Base-by-base conservation (phyloP, 1,140 invertebrate genomes). In the Diplogasteroides magnus region DNA sequence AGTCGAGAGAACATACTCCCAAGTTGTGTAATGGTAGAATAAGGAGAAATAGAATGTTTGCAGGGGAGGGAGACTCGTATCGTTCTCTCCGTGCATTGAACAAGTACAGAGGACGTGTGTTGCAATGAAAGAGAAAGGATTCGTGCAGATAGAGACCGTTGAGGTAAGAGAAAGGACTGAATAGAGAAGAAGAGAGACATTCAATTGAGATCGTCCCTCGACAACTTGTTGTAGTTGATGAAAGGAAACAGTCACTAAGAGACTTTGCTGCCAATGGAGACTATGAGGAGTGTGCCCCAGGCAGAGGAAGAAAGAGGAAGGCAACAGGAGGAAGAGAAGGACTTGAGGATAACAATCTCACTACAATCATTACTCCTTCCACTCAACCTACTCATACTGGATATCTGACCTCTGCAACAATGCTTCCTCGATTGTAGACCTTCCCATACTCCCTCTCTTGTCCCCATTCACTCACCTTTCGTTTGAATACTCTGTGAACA, bases 71-170 rank as follows among this genome's bases (percentile, higher is more conserved):
- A 69, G 80, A 48, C 59, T 82, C 11, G 82, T 83, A 28, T 78
- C 72, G 32, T 82, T 82, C 63, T 83, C 82, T 29, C 80, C 80
- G 2, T 82, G 80, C 64, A 81, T 82, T 55, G 80, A 82, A 69
- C 80, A 82, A 71, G 79, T 77, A 14, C 81, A 82, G 67, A 29
- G 76, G 28, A 66, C 78, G 23, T 75, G 70, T 37, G 67, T 73
- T 28, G 64, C 59, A n/a, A 68, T 82, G 63, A 58, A 69, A 23
- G 55, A 70, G 19, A 58, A 61, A 26, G 78, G 75, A 23, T 82
- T 82, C 64, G 57, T 78, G 15, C 62, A 72, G 23, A 77, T 82
- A 23, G 70, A 79, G 62, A 82, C 79, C 23, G 67, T 82, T 59
- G 80, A 82, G 61, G 31, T n/a, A 32, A 67, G 27, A n/a, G 58